phyloP scores from a whole-genome alignment of 2,888 invertebrate species.

The Homarus gammarus region DNA sequence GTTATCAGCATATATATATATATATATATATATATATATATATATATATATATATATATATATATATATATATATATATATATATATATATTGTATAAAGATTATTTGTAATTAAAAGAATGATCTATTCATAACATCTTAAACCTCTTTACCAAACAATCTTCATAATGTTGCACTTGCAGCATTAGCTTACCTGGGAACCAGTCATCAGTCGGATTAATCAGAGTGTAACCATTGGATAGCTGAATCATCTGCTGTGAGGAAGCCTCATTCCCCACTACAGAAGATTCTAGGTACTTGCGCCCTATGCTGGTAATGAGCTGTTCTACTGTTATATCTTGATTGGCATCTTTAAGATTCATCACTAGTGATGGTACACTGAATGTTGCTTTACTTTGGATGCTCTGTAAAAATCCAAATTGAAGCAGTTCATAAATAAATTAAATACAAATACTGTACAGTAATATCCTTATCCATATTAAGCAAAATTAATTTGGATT shows the following conservation, averaged over 20 bases:
- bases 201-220: constrained; percentile 93
- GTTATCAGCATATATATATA: too few relatives aligned
- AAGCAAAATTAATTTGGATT: too few relatives aligned
- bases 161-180: too few relatives aligned
- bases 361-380: constrained; percentile 90
- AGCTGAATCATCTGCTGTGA: constrained; percentile 3
- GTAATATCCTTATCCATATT: too few relatives aligned
- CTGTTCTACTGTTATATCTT: constrained; percentile 85
- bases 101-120: background rate
- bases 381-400: constrained; percentile 90
- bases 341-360: constrained; percentile 89
- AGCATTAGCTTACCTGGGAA: constrained; percentile 88
- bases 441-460: too few relatives aligned
- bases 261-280: constrained; percentile 80
- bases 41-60: constrained; percentile 34
- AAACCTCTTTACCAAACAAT: too few relatives aligned
- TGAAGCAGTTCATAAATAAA: too few relatives aligned
- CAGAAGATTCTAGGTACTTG: constrained; percentile 88
- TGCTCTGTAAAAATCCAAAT: too few relatives aligned
- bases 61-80: constrained; percentile 19
- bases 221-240: constrained; percentile 87
- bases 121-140: too few relatives aligned
- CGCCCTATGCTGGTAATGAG: constrained; percentile 90
- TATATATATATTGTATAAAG: too few relatives aligned
- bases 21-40: constrained; percentile 29